These are phyloP conservation scores for Halictus quadricinctus DNA, from an alignment of 2,888 invertebrate species.

Conservation along the genomic window DNA sequence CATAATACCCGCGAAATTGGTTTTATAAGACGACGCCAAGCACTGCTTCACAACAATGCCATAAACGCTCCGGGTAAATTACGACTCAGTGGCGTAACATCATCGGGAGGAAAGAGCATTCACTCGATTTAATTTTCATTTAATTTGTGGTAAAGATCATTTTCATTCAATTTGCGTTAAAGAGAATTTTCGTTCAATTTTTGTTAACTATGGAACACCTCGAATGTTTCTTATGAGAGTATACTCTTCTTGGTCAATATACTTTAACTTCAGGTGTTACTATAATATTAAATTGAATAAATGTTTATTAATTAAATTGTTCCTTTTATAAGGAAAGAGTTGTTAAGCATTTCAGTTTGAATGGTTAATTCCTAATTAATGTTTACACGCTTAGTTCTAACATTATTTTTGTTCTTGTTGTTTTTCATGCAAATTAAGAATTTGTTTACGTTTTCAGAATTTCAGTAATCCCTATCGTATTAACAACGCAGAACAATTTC, in stretches of 20 bases:
- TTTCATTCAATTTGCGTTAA: constrained; percentile 1
- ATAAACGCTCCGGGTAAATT: constrained; percentile 80
- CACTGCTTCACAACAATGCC: constrained; percentile 80
- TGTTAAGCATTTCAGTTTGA: background rate
- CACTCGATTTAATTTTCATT: constrained; percentile 2
- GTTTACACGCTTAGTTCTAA: background rate
- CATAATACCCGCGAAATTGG: constrained; percentile 82
- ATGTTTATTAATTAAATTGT: background rate
- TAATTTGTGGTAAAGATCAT: constrained; percentile 11
- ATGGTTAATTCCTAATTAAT: background rate
- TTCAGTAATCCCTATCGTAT: too few species aligned
- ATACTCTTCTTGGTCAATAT: background rate
- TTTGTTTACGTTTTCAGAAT: too few species aligned
- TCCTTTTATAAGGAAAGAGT: background rate
- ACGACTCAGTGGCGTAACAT: constrained; percentile 76
- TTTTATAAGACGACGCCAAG: constrained; percentile 81
- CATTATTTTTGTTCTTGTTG: too few species aligned
- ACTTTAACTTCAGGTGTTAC: background rate
- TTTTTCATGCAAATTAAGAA: too few species aligned
- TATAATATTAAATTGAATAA: background rate
- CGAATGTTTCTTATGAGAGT: background rate
- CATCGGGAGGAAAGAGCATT: constrained; percentile 56
- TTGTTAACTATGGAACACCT: background rate
- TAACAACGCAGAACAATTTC: too few species aligned
- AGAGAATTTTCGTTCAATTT: background rate